A percentile compares a stretch with the other conserved stretches of the same genome.
Evolutionary conservation across 2,797 vertebrate species (phyloP).

Genomic region (Lagorchestes hirsutus): DNA sequence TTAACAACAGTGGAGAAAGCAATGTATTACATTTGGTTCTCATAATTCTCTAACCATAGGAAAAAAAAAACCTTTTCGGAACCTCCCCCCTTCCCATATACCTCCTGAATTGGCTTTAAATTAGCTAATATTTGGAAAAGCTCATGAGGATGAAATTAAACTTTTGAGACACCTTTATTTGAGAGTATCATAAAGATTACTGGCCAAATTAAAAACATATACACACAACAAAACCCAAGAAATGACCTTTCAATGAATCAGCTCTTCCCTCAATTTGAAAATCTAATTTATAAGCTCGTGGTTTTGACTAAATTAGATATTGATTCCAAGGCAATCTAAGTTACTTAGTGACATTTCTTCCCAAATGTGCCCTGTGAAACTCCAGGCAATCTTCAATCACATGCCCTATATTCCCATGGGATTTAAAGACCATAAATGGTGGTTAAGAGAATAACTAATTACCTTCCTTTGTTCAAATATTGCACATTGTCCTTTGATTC

Average conservation of each 20-base stretch:
- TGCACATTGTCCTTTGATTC: background rate
- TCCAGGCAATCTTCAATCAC: background rate
- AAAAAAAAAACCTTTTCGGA: background rate
- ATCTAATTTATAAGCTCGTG: background rate
- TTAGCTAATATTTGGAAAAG: background rate
- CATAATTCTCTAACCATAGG: background rate
- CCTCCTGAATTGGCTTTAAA: background rate
- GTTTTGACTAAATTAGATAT: background rate
- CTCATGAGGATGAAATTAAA: background rate
- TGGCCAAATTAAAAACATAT: slow-evolving; percentile 14
- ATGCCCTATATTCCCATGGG: background rate
- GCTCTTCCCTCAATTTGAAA: background rate
- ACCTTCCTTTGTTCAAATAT: background rate
- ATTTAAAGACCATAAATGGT: background rate
- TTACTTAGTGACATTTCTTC: background rate
- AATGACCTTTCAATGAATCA: background rate
- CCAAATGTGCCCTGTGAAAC: background rate
- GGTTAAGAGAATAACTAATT: background rate
- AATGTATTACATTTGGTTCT: background rate
- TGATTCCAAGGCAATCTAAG: background rate
- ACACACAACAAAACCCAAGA: background rate
- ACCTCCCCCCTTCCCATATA: background rate
- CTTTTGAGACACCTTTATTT: background rate
- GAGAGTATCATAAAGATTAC: background rate
- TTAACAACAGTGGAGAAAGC: background rate